Conservation (phyloP, 2,113 vertebrate genomes). For the Tetrao urogallus region DNA sequence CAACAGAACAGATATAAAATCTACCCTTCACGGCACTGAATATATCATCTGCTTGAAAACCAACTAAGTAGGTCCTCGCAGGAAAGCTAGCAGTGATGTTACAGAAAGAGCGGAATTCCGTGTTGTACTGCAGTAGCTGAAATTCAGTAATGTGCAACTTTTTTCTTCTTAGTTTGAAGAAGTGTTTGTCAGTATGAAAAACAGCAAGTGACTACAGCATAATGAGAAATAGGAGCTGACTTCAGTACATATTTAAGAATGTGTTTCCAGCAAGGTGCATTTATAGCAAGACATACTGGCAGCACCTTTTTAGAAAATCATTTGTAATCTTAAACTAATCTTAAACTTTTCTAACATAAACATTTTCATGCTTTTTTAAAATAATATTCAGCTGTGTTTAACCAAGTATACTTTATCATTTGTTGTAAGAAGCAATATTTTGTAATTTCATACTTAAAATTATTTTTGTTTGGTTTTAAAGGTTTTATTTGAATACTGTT, state of each 20-base stretch:
- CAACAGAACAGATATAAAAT: slow-evolving; percentile 51
- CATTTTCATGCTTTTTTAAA: slow-evolving; percentile 73
- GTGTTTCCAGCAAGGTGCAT: slow-evolving; percentile 60
- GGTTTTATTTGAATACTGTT: slow-evolving; percentile 69
- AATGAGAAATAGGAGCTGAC: slow-evolving; percentile 7
- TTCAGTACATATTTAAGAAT: slow-evolving; percentile 50
- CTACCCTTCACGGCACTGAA: slow-evolving; percentile 58
- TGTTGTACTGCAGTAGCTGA: slow-evolving; percentile 51
- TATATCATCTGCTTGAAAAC: slow-evolving; percentile 62
- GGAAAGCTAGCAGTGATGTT: slow-evolving; percentile 32
- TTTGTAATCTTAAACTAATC: slow-evolving; percentile 63
- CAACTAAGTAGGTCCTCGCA: slow-evolving; percentile 29
- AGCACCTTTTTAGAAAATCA: slow-evolving; percentile 64
- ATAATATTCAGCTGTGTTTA: slow-evolving; percentile 66
- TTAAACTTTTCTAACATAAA: slow-evolving; percentile 71
- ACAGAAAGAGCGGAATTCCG: slow-evolving; percentile 36
- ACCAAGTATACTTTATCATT: slow-evolving; percentile 72
- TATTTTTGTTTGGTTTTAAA: slow-evolving; percentile 78
- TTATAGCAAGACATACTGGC: slow-evolving; percentile 40
- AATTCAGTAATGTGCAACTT: slow-evolving; percentile 61
- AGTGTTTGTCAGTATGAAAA: slow-evolving; percentile 8
- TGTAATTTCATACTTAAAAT: slow-evolving; percentile 77
- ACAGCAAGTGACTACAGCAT: neutral
- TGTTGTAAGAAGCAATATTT: slow-evolving; percentile 79
- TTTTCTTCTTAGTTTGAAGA: slow-evolving; percentile 44